phyloP scores from a whole-genome alignment of 1,140 invertebrate species.

The Drosophila parabipectinata region DNA sequence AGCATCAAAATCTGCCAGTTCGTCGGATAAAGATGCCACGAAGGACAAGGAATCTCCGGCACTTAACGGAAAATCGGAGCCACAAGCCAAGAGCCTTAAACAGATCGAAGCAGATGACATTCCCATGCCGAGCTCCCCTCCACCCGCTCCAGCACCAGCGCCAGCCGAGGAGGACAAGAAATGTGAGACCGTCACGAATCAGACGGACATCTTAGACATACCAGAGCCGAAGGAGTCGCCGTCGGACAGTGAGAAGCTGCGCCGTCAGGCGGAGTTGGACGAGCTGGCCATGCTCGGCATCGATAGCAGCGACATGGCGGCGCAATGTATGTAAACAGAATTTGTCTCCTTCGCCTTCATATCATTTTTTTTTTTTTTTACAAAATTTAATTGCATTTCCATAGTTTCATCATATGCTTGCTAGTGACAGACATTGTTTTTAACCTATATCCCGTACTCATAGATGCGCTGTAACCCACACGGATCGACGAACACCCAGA shows the following conservation, averaged over 20 bases:
- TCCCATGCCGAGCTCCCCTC: conserved; percentile 61
- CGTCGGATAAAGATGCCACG: conserved; percentile 27
- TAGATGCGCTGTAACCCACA: conserved; percentile 63
- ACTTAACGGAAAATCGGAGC: conserved; percentile 45
- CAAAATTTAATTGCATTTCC: neutral
- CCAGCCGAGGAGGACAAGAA: conserved; percentile 10
- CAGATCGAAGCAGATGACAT: conserved; percentile 51
- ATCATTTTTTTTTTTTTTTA: neutral
- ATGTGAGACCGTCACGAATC: conserved; percentile 10
- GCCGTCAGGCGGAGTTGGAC: conserved; percentile 86
- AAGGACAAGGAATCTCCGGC: conserved; percentile 20
- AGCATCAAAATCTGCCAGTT: conserved; percentile 8
- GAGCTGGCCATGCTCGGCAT: conserved; percentile 89
- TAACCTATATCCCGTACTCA: conserved; percentile 28
- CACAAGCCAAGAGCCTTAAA: conserved; percentile 10
- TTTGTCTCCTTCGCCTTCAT: neutral
- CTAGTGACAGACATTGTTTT: neutral
- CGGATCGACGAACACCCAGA: conserved; percentile 9
- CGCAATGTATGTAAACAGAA: conserved; percentile 84
- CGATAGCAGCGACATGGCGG: conserved; percentile 88
- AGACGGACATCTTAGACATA: conserved; percentile 58
- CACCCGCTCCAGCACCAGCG: neutral
- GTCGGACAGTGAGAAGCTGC: conserved; percentile 74
- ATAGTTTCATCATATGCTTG: neutral
- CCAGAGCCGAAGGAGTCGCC: conserved; percentile 68